Evolutionary conservation across 1,140 invertebrate species (phyloP).

Genomic region (Stenopsyche tienmushanensis): DNA sequence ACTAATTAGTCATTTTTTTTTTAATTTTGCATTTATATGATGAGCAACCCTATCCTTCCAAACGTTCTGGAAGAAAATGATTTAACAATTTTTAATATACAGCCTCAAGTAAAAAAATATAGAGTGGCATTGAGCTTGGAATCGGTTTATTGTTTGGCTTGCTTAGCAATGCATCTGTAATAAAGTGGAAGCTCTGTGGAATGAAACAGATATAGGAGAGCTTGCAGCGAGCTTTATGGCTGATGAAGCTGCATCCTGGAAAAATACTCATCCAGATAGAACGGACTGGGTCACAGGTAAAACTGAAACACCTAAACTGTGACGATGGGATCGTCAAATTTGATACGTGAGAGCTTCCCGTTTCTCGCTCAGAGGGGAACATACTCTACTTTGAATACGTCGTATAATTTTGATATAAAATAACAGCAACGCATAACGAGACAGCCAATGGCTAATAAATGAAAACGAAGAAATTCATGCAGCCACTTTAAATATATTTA

Average conservation of each 20-base stretch:
- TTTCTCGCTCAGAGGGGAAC: too few species aligned
- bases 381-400: background rate
- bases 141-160: conserved; percentile 15
- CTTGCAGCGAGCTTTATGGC: conserved; percentile 10
- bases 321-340: background rate
- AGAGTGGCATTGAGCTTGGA: too few species aligned
- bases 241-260: conserved; percentile 4
- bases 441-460: background rate
- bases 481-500: background rate
- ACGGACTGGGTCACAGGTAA: background rate
- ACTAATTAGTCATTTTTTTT: too few species aligned
- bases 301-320: background rate
- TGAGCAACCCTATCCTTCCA: too few species aligned
- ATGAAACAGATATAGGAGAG: background rate
- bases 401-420: background rate
- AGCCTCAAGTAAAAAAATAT: too few species aligned
- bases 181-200: conserved; percentile 21
- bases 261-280: conserved; percentile 2
- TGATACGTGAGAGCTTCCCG: background rate
- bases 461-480: background rate
- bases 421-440: background rate
- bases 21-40: too few species aligned
- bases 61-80: too few species aligned
- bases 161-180: conserved; percentile 26
- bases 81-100: too few species aligned